Conservation (phyloP, 1,140 invertebrate species). For the Halyomorpha halys region DNA sequence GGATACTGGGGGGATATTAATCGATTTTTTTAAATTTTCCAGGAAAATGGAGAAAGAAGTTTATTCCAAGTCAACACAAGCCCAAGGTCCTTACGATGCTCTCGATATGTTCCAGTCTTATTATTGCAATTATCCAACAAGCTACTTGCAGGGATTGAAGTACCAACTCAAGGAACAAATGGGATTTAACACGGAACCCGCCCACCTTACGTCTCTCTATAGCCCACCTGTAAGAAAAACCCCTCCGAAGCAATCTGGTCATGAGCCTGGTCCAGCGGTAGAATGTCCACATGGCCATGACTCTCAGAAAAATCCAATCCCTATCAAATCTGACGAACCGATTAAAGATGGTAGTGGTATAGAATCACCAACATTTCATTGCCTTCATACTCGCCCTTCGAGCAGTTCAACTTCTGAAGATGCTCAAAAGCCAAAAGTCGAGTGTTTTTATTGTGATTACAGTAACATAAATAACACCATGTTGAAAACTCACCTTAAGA, state of each 20-base stretch:
- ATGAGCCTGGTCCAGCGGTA: neutral
- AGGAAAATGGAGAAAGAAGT: constrained; percentile 14
- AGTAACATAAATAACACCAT: neutral
- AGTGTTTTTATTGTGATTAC: constrained; percentile 8
- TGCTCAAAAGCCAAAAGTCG: neutral
- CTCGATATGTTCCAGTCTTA: constrained; percentile 5
- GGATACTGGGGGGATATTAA: no score
- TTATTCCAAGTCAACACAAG: neutral
- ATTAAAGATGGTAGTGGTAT: neutral
- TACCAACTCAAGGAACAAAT: constrained; percentile 3
- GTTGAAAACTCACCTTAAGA: neutral
- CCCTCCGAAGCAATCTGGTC: neutral
- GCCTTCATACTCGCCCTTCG: neutral
- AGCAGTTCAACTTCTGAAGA: neutral
- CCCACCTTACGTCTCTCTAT: neutral
- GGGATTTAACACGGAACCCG: neutral
- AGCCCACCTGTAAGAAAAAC: neutral
- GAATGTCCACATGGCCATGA: neutral
- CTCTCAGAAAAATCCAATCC: neutral
- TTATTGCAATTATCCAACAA: neutral
- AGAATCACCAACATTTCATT: neutral
- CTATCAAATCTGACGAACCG: neutral
- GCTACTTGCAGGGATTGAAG: constrained; percentile 2
- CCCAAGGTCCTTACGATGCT: neutral
- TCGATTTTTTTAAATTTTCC: neutral